phyloP scores from a whole-genome alignment of 2,113 vertebrate genomes.

The Leucopternis melanops region DNA sequence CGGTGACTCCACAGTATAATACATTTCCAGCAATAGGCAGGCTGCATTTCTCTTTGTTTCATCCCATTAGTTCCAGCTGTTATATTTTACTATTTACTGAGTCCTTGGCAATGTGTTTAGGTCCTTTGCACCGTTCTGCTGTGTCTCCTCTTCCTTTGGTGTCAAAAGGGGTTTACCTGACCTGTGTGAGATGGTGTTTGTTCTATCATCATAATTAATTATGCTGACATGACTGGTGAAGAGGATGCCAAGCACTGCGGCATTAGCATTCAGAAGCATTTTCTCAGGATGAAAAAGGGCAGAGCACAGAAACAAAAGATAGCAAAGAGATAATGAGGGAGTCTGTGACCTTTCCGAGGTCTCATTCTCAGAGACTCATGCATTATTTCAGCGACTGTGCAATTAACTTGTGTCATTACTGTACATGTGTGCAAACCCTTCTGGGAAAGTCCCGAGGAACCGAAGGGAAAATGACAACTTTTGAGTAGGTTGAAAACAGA shows the following conservation, averaged over 20 bases:
- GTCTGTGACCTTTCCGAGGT: background rate
- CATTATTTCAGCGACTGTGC: background rate
- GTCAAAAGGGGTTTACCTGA: background rate
- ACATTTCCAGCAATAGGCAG: accelerated
- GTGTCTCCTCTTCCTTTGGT: background rate
- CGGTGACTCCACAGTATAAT: background rate
- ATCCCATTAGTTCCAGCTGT: background rate
- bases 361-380: background rate
- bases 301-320: background rate
- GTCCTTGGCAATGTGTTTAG: background rate
- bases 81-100: background rate
- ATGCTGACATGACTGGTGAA: background rate
- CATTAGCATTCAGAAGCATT: background rate
- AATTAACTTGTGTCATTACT: background rate
- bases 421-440: background rate
- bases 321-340: background rate
- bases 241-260: background rate
- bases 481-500: background rate
- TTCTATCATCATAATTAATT: background rate
- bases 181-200: background rate
- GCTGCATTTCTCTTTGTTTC: background rate
- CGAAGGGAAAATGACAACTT: background rate
- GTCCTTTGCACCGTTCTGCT: background rate
- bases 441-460: accelerated
- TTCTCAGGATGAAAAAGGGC: background rate